Base-by-base conservation (phyloP, 2,113 vertebrate species). In the Caretta caretta region DNA sequence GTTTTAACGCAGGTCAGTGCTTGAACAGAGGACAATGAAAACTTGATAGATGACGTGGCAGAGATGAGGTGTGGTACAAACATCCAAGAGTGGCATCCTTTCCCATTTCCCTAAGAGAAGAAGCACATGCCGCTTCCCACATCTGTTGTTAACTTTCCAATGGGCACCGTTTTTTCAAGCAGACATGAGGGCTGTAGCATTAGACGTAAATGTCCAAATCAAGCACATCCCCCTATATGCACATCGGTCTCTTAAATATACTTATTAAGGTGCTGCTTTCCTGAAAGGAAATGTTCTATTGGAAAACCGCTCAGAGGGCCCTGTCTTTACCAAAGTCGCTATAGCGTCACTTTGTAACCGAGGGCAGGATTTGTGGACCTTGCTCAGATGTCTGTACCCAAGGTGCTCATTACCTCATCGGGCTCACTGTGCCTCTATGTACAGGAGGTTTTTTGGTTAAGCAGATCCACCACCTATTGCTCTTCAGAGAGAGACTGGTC, bases 1-100 rank as follows among this genome's bases (percentile, higher is more conserved):
- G 99, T 99, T 93, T 96, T 99, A 93, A 99, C 99, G 2, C 99
- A 99, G 99, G 99, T 99, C 46, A 89, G 97, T 92, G 17, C 48
- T n/a, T 48, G 16, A 62, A 62, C 86, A 13, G 1, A 4, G 17
- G 42, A 59, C 10, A 14, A 2, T 14, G 88, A 75, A 17, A 22
- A 48, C 27, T 79, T 38, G 19, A 35, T 78, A 25, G 50, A 19
- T 93, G 22, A 50, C 4, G 5, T 2, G 8, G 31, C 7, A 53
- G 53, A 88, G 38, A 0, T 10, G 29, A 16, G 65, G 35, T 38
- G 65, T 16, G 8, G 35, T 38, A 38, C 35, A 38, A 38, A 38
- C 38, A 16, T 69, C 57, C 59, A 51, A 72, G 38, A 86, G 13
- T 54, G n/a, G 0, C 4, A 20, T 38, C 69, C 14, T 2, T 76